Evolutionary conservation across 2,888 invertebrate genomes (phyloP), one percentile per base, ranked within the genome.

Genomic region (Hecatera dysodea): DNA sequence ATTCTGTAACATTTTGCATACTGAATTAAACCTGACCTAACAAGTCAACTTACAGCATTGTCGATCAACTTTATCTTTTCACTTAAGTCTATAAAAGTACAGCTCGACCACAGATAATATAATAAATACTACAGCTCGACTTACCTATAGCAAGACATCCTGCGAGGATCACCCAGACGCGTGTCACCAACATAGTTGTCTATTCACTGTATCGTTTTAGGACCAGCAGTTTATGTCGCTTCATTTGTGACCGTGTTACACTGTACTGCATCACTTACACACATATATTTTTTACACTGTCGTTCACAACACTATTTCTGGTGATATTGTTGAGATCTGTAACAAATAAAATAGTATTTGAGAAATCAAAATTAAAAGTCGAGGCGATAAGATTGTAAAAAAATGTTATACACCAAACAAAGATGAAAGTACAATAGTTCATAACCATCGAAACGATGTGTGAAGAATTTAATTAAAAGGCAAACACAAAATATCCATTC

Each of bases 161-260:
- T 88, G 88, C 72, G 44, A 92, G 66, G 63, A 89, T 67, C 74
- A 91, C 86, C 91, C 91, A 91, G 77, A 81, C 77, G 53, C 72
- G 80, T 71, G 74, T 81, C 48, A 78, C 76, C 75, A 87, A 87
- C 93, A 94, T 94, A 85, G 80, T 92, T 75, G 82, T 71, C 74
- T 70, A 65, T 88, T 92, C 92, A 93, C 90, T 92, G 90, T 81
- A 89, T 87, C 75, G 89, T 81, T 67, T 83, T 80, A 67, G 78
- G 78, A 33, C 75, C 77, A 76, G 86, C 75, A 81, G 84, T 90
- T 90, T 91, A 76, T 90, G 93, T 82, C 95, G 95, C 95, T 90
- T 94, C 95, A 95, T 95, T 94, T 90, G 94, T 92, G 85, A 87
- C 63, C 76, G 76, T 80, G 64, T 72, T 65, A 60, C 83, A 83